Evolutionary conservation across 1,140 invertebrate genomes (phyloP), one percentile per base, ranked within the genome.

Genomic region (Cotesia typhae): DNA sequence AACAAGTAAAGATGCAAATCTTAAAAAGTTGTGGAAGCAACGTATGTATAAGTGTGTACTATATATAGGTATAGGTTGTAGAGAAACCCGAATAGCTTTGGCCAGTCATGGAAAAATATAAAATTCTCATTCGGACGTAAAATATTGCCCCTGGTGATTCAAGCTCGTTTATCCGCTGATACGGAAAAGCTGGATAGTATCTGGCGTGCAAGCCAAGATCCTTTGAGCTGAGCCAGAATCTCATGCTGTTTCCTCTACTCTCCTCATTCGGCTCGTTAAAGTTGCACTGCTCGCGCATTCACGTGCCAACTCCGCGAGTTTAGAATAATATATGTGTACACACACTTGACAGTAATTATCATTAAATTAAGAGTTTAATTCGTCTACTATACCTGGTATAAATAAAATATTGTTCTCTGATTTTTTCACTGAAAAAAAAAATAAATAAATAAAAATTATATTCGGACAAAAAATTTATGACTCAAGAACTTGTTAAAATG

Each of bases 91-190:
- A 67, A 75, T 68, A 37, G 59, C 36, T 71, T 67, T 74, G 63
- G 63, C 64, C 53, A 70, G 20, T 51, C 28, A 14, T 64, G 20
- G 36, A 37, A 66, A n/a, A 60, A 35, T 14, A 77, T 65, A 72
- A 78, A 81, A 79, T 76, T 80, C 76, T 81, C 80, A 76, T 77
- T 74, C 35, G 71, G 76, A 77, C 75, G 76, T 80, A 76, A 81
- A 82, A 82, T 81, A 83, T 75, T 74, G 75, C 71, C 64, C 20
- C 71, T 70, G 57, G 74, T 71, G 71, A 76, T 78, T 76, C 77
- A 61, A 76, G 78, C 74, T 83, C 79, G 82, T 83, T 83, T 83
- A 82, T 74, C 77, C 81, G 76, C 57, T 82, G 81, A 83, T 83
- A 83, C 81, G 78, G 78, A 81, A 83, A 82, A 82, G 81, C 79